These are phyloP conservation scores for Gavia stellata DNA, from an alignment of 2,113 vertebrate genomes.

Conservation along the genomic window DNA sequence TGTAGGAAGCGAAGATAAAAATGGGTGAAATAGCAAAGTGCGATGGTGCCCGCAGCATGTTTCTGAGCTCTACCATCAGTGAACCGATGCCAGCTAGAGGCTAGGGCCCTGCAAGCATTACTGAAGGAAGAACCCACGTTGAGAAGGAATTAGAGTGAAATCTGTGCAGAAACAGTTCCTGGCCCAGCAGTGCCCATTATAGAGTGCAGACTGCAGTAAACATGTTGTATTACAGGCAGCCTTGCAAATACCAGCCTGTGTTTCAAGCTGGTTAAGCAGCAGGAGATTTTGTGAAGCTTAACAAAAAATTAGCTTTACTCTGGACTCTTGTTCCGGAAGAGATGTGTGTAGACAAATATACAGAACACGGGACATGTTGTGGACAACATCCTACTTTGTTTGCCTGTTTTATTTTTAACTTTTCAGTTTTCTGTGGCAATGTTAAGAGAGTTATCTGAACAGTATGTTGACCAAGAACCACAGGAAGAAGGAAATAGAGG, in stretches of 20 bases:
- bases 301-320: not conserved
- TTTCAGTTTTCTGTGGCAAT: not conserved
- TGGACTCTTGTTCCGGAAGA: not conserved
- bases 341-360: not conserved
- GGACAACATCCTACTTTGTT: not conserved
- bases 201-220: not conserved
- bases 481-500: not conserved
- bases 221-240: not conserved
- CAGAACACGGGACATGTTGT: not conserved
- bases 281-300: not conserved
- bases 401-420: not conserved
- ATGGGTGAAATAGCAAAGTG: not conserved
- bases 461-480: not conserved
- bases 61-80: not conserved
- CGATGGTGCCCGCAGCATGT: not conserved
- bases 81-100: not conserved
- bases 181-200: not conserved
- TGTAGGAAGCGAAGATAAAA: not conserved
- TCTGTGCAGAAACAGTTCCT: not conserved
- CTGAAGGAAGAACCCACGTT: not conserved
- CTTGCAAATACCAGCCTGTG: not conserved
- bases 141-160: not conserved
- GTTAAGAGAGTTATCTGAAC: not conserved
- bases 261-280: not conserved
- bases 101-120: not conserved